Evolutionary conservation across 2,797 vertebrate species (phyloP).

Genomic region (Dendrocincla fuliginosa): DNA sequence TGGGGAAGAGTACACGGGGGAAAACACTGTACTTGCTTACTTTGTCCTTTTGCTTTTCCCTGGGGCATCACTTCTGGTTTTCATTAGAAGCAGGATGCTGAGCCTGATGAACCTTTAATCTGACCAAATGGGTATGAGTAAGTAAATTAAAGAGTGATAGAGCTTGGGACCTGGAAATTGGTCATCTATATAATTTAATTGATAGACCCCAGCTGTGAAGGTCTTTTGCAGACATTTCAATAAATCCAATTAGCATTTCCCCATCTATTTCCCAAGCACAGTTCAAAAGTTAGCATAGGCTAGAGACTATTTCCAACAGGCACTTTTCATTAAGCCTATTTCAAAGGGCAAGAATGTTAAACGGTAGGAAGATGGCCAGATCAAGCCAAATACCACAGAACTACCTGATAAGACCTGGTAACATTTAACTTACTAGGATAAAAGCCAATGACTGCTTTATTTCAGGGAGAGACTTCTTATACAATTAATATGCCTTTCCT

Average conservation of each 20-base stretch:
- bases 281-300: background rate
- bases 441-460: background rate
- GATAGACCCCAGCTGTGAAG: constrained; percentile 14
- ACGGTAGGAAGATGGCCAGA: background rate
- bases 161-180: background rate
- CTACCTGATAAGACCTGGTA: background rate
- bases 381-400: background rate
- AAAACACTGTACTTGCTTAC: background rate
- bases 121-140: background rate
- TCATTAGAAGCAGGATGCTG: constrained; percentile 35
- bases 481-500: background rate
- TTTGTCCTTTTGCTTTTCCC: background rate
- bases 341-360: background rate
- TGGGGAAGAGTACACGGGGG: background rate
- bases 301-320: background rate
- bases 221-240: constrained; percentile 1
- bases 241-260: background rate
- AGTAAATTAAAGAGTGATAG: constrained; percentile 17
- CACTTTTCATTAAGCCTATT: background rate
- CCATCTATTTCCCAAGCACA: background rate
- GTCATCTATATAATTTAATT: background rate
- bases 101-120: constrained; percentile 39
- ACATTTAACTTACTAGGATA: background rate
- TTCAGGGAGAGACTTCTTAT: background rate
- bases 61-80: background rate